Base-by-base conservation (phyloP, 1,140 invertebrate genomes). In the Centruroides vittatus region DNA sequence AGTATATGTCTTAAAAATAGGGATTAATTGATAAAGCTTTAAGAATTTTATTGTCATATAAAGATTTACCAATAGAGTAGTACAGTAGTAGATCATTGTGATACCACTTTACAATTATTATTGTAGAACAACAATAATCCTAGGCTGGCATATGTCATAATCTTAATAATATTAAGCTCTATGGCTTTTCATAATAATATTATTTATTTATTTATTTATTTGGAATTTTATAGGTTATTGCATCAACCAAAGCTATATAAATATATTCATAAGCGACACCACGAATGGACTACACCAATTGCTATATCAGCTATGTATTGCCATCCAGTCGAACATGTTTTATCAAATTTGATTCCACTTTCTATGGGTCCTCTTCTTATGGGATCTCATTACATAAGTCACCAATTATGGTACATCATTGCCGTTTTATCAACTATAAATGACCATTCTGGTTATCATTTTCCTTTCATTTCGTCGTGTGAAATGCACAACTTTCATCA, bases 401-500 rank as follows among this genome's bases (percentile, higher is more conserved):
- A 85, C 41, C 90, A 86, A 83, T 69, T 92, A 34, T 92, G 88
- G 88, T 88, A 89, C 68, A 80, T 81, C 1, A 68, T 91, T 50
- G 88, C 86, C 5, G 82, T 88, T 61, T 70, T 89, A 7, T 86
- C 84, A 4, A 93, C 89, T 0, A 78, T 91, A 6, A 88, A 90
- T 68, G 82, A 87, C 13, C 90, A 93, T 70, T 88, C 85, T 55
- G 90, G 90, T 7, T 93, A 92, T 69, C 89, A 93, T 74, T 77
- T 93, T 67, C 90, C 90, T 0, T 86, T 92, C 68, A 83, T 92
- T 68, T 85, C 87, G 6, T 90, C 87, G 35, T 87, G 89, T 13
- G 88, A 93, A 74, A 85, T 86, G 3, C 90, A 93, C 70, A 89
- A 93, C 74, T 93, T 86, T 73, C 90, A 93, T 74, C 90, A 93